phyloP scores from a whole-genome alignment of 2,113 vertebrate species.

The Phylloscopus whistleri region DNA sequence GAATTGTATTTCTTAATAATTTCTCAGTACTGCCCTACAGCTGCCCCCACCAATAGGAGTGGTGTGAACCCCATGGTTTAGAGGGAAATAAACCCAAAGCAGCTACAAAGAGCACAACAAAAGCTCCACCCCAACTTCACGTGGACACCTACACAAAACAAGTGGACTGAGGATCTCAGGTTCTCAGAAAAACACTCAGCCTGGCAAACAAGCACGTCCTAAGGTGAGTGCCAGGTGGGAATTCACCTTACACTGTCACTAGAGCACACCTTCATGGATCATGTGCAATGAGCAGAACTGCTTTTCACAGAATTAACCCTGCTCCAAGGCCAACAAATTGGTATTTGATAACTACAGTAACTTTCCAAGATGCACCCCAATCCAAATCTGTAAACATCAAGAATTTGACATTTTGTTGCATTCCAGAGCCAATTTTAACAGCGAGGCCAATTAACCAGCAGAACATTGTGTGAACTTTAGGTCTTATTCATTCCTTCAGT shows the following conservation, averaged over 20 bases:
- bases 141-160: background rate
- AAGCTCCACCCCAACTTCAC: background rate
- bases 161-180: background rate
- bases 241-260: background rate
- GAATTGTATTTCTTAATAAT: background rate
- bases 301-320: background rate
- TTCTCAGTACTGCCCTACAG: background rate
- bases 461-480: background rate
- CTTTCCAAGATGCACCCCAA: background rate
- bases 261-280: accelerated
- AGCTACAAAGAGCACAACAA: background rate
- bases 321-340: background rate
- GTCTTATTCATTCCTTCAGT: background rate
- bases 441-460: background rate
- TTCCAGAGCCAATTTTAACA: background rate
- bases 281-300: accelerated
- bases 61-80: background rate
- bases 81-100: background rate
- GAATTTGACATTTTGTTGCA: background rate
- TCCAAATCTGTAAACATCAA: background rate
- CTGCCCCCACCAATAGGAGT: background rate
- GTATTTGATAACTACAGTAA: background rate
- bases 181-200: background rate
- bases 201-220: background rate
- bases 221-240: background rate